Base-by-base conservation (phyloP, 2,888 invertebrate species). In the Eristalis intricaria region DNA sequence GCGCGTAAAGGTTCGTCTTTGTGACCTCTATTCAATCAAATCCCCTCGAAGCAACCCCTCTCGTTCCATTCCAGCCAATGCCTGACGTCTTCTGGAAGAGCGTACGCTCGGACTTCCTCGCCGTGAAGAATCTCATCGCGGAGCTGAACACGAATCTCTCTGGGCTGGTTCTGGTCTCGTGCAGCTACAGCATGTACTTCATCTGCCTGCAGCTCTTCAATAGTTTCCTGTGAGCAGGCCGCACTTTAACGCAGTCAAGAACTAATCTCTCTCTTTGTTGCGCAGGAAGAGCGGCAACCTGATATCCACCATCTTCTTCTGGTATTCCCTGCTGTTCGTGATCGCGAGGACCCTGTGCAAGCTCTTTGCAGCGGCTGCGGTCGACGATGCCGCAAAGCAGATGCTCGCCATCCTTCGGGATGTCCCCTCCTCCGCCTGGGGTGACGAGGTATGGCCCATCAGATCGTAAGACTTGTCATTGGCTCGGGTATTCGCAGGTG, bases 181-280 rank as follows among this genome's bases (percentile, higher is more conserved):
- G 95, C 89, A 93, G 95, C 61, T 96, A 95, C 88, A 96, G 96
- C 90, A 94, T 96, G 88, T 96, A 95, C 90, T 96, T 96, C 90
- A 96, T 96, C 86, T 96, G 96, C 89, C 94, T 96, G 88, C 96
- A 96, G 90, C 93, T 96, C 0, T 96, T 96, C 89, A 94, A 95
- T 89, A 92, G 92, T 80, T 92, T 93, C 76, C 90, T 91, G 93
- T 93, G 77, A 89, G 90, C 89, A 35, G 60, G 40, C 19, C 22
- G 1, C 56, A 15, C 56, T 19, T 22, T 4, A 1, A 19, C 13
- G 8, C 50, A 8, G 19, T 19, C 10, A 43, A 40, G 35, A 32
- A 29, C 50, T 38, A 26, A 35, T 23, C 29, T 1, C 22, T 13
- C 1, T 13, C 13, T 13, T 13, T 38, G 7, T 13, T 10, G 38